Base-by-base conservation (phyloP, 2,888 invertebrate species). In the Diadromus collaris region DNA sequence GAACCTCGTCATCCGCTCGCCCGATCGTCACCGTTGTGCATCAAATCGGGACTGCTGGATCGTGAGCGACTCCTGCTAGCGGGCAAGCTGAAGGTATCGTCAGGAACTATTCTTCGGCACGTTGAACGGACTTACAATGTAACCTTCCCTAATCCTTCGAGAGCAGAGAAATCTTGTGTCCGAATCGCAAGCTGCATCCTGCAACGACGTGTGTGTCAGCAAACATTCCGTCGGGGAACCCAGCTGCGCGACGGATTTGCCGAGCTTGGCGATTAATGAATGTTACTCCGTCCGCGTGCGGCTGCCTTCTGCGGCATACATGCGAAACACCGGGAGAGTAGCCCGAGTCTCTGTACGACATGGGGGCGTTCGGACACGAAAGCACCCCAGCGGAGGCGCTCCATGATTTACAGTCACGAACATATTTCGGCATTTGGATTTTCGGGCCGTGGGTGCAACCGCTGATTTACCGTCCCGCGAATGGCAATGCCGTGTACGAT, bases 181-280 rank as follows among this genome's bases (percentile, higher is more conserved):
- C 41, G 10, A 34, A 27, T 58, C 51, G 44, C 41, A 27, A 21
- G 48, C 19, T 72, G 41, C 48, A 54, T 58, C 32, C 54, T 60
- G 65, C 46, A 16, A 6, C 58, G 38, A 48, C 69, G 32, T 46
- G 58, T 72, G 58, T 64, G 63, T 76, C 70, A 64, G 32, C 79
- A 76, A 69, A 80, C 76, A 78, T 74, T 70, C 54, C 34, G 10
- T 34, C 32, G 46, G 32, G 48, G 58, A 29, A 46, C 83, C 86
- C 89, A 89, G 89, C 88, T 89, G 89, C 85, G 86, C 85, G 80
- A 82, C 86, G 89, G 89, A 88, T 89, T 89, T 89, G 85, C 88
- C 86, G 6, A 89, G 87, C 86, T 86, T 86, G 86, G 86, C 88
- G 89, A 89, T 89, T 89, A 88, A 89, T 88, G 88, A 89, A 88